Conservation (phyloP, 2,113 vertebrate genomes). For the Taxidea taxus region DNA sequence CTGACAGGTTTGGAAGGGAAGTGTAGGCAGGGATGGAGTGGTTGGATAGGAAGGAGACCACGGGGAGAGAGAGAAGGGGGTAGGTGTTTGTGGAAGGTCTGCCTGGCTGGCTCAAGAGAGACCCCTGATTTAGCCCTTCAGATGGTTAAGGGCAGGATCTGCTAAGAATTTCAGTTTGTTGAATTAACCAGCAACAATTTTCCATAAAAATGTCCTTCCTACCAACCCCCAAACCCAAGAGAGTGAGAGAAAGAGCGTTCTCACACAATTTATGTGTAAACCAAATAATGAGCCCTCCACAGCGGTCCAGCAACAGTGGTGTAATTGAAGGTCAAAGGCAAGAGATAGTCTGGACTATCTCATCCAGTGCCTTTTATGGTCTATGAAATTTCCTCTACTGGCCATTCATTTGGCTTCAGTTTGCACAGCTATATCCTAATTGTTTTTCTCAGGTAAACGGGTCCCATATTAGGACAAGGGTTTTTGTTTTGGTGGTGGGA, state of each 20-base stretch:
- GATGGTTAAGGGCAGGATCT: neutral
- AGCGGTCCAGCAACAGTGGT: neutral
- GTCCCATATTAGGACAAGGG: neutral
- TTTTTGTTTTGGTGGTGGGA: neutral
- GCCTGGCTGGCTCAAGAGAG: neutral
- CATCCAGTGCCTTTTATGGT: neutral
- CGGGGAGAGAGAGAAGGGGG: neutral
- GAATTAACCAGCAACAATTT: neutral
- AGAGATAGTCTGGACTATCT: neutral
- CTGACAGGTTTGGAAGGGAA: neutral
- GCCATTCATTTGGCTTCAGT: neutral
- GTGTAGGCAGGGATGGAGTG: neutral
- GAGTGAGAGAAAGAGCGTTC: neutral
- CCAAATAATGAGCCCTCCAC: neutral
- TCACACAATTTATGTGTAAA: neutral
- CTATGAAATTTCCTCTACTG: neutral
- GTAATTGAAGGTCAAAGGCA: neutral
- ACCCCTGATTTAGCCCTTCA: neutral
- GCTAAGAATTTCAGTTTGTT: neutral
- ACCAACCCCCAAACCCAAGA: neutral
- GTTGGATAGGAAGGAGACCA: neutral
- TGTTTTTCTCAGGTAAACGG: neutral
- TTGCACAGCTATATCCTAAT: neutral
- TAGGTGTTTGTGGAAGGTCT: neutral
- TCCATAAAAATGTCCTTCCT: neutral